Percentiles rank a stretch among this genome's conserved stretches.
Conservation (phyloP, 2,888 invertebrate genomes). For the Eupithecia tripunctaria region DNA sequence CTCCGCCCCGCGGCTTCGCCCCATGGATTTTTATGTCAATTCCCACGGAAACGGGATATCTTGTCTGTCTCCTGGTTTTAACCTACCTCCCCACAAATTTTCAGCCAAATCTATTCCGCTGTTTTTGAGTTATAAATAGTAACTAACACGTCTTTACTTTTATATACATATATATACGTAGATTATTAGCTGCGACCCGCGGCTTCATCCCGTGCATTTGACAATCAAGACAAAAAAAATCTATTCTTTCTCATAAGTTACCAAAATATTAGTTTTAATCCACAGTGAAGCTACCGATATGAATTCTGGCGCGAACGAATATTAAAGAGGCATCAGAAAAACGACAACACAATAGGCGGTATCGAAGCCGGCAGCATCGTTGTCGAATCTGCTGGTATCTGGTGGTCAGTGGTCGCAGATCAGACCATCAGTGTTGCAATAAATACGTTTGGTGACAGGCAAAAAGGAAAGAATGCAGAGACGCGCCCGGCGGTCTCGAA, state of each 20-base stretch:
- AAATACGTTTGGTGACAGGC: constrained; percentile 74
- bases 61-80: no score
- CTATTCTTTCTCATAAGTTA: neutral
- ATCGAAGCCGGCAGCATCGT: constrained; percentile 70
- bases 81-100: no score
- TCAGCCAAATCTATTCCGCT: no score
- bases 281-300: constrained; percentile 63
- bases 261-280: neutral
- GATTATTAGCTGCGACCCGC: no score
- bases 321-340: constrained; percentile 62
- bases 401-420: constrained; percentile 54
- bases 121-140: no score
- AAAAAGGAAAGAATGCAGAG: constrained; percentile 76
- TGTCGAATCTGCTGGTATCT: constrained; percentile 77
- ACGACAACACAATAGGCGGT: constrained; percentile 73
- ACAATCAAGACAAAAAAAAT: no score
- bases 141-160: no score
- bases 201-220: no score
- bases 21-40: no score
- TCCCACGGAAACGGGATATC: no score
- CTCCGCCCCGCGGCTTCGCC: no score
- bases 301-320: constrained; percentile 68
- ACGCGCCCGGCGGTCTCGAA: constrained; percentile 74
- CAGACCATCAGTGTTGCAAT: constrained; percentile 72
- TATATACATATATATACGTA: no score